These are phyloP conservation scores for Mactra quadrangularis DNA, from an alignment of 1,140 invertebrate genomes.

Conservation along the genomic window DNA sequence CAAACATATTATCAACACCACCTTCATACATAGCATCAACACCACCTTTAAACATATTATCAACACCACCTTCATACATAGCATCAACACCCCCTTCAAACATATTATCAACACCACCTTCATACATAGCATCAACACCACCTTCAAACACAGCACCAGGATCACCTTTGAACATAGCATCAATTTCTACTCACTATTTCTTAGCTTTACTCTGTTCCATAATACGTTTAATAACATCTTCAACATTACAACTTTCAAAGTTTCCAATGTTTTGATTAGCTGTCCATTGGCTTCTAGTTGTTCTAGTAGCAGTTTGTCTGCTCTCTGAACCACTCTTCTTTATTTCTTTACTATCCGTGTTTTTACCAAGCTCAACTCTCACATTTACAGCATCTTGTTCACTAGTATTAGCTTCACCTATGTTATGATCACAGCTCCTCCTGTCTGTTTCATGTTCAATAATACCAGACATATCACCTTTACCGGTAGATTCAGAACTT, in stretches of 20 bases:
- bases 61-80: no score
- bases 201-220: constrained; percentile 34
- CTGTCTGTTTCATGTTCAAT: not conserved
- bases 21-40: no score
- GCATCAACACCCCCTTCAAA: no score
- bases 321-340: constrained; percentile 7
- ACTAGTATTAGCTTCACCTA: not conserved
- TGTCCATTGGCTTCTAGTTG: not conserved
- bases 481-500: not conserved
- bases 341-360: not conserved
- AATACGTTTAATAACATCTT: constrained; percentile 50
- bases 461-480: not conserved
- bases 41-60: no score
- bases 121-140: no score
- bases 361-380: constrained; percentile 38
- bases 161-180: no score
- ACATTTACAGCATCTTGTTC: not conserved
- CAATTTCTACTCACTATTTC: not conserved
- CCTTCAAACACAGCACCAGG: no score
- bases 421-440: not conserved
- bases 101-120: no score
- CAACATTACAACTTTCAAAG: constrained; percentile 35
- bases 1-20: no score
- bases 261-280: not conserved
- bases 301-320: not conserved